These are phyloP conservation scores for Terrapene triunguis DNA, from an alignment of 2,113 vertebrate species.

Conservation along the genomic window DNA sequence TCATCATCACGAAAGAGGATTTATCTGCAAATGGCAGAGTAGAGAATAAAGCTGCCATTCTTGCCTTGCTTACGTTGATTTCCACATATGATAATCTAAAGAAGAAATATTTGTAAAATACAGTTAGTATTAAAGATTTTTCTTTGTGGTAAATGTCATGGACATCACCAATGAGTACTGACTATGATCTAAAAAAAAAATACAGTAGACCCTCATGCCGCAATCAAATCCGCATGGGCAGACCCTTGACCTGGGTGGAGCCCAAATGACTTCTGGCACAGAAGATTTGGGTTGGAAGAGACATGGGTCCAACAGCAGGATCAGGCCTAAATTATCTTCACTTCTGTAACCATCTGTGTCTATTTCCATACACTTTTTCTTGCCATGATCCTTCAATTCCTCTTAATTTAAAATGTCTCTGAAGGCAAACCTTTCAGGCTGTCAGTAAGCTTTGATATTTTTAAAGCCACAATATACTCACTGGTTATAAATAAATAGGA, in stretches of 20 bases:
- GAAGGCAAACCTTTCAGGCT: neutral
- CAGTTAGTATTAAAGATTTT: neutral
- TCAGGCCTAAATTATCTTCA: neutral
- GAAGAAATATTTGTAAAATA: neutral
- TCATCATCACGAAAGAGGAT: neutral
- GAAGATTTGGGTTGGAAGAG: no score
- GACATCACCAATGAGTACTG: neutral
- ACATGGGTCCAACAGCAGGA: neutral
- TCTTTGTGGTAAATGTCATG: neutral
- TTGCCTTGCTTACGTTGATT: neutral
- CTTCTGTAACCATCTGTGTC: neutral
- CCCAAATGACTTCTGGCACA: neutral
- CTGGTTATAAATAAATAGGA: neutral
- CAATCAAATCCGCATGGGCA: neutral
- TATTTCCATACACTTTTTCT: neutral
- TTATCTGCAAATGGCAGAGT: neutral
- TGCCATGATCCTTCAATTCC: neutral
- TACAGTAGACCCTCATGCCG: neutral
- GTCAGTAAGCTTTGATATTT: neutral
- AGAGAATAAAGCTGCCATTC: neutral
- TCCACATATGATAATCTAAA: neutral
- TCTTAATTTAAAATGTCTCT: neutral
- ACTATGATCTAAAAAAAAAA: neutral
- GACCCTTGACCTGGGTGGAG: neutral
- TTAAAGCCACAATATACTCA: neutral